Evolutionary conservation across 2,113 vertebrate species (phyloP), one percentile per base, ranked within the genome.

Genomic region (Cranoglanis bouderius): DNA sequence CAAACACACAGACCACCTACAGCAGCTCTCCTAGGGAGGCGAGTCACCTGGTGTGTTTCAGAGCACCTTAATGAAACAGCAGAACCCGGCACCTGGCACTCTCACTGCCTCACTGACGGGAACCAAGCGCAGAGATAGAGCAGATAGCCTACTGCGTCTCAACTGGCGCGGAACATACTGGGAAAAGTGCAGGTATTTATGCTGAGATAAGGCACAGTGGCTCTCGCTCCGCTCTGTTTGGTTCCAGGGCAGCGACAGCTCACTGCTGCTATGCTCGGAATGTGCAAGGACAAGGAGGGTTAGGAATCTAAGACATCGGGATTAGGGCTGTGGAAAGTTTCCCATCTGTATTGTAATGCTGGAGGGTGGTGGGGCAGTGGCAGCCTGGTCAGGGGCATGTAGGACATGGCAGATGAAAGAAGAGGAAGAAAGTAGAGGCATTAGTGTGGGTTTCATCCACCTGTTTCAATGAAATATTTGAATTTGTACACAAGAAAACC

Each of bases 121-220:
- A 90, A 88, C 88, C 26, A 38, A 82, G 75, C 24, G 2, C 85
- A 84, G 61, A 81, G 88, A 92, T 90, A 84, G 86, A 74, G 59
- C 70, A 86, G 89, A 92, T 92, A 89, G 88, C 91, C 70, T 55
- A 81, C 43, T n/a, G 78, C 57, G 55, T 89, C 63, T 84, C 81
- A 90, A 77, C 86, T 86, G 91, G 32, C 70, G 86, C 85, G 38
- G 81, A 89, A 87, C 88, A 89, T 80, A 75, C 75, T 77, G 80
- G 40, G 65, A 35, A 87, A 81, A 86, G 89, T 77, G 43, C 84
- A 89, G 89, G 88, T 88, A 81, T 90, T 85, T 85, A 85, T 24
- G 43, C 83, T 32, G 70, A 59, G 90, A 91, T 91, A 88, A 91
- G 65, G 67, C 77, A 61, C 86, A 75, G 55, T 85, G 83, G 83